Evolutionary conservation across 2,113 vertebrate genomes (phyloP).

Genomic region (Psittacus erithacus): DNA sequence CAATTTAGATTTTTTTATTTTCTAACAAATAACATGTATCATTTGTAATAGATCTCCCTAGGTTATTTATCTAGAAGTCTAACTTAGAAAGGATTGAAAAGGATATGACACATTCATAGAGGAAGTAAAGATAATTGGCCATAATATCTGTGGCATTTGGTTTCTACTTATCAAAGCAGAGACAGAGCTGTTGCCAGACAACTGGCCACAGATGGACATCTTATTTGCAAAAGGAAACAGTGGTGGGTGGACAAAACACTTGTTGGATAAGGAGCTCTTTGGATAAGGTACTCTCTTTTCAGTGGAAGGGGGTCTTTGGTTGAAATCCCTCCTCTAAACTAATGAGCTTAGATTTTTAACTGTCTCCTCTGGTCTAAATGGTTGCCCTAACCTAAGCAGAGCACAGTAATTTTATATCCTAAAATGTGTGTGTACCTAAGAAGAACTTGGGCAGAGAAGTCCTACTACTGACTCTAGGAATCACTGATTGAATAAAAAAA

Average conservation of each 20-base stretch:
- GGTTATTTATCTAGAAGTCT: not conserved
- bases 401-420: not conserved
- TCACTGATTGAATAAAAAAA: not conserved
- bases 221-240: not conserved
- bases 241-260: not conserved
- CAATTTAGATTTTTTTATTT: not conserved
- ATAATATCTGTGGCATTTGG: not conserved
- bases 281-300: not conserved
- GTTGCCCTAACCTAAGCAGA: not conserved
- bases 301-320: not conserved
- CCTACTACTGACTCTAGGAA: not conserved
- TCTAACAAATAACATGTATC: not conserved
- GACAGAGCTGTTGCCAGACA: not conserved
- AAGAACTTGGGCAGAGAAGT: not conserved
- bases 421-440: not conserved
- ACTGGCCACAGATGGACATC: not conserved
- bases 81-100: not conserved
- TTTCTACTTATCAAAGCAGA: not conserved
- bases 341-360: not conserved
- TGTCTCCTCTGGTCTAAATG: rapidly evolving
- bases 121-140: not conserved
- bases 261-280: not conserved
- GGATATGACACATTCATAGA: not conserved
- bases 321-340: not conserved
- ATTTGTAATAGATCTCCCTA: not conserved